A percentile compares a stretch with the other conserved stretches of the same genome.
Conservation (phyloP, 1,140 invertebrate genomes). For the Bicyclus anynana region DNA sequence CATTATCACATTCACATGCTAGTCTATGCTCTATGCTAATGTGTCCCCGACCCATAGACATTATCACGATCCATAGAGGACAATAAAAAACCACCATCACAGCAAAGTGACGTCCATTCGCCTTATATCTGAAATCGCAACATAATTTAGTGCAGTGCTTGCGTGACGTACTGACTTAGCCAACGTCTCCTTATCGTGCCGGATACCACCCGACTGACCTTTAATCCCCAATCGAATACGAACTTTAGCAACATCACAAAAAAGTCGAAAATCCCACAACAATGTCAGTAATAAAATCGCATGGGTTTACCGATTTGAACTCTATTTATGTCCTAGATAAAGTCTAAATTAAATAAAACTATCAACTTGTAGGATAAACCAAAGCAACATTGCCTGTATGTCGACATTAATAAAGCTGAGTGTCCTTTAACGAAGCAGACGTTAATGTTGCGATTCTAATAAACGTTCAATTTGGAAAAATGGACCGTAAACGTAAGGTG, state of each 20-base stretch:
- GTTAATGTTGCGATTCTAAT: conserved; percentile 66
- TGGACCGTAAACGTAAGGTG: conserved; percentile 41
- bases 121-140: conserved; percentile 67
- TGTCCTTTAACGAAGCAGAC: conserved; percentile 74
- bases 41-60: conserved; percentile 31
- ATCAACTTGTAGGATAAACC: conserved; percentile 41
- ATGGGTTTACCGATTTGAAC: conserved; percentile 37
- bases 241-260: conserved; percentile 37
- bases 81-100: conserved; percentile 49
- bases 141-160: conserved; percentile 71
- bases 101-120: conserved; percentile 41
- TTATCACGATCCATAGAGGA: conserved; percentile 49
- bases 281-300: conserved; percentile 16
- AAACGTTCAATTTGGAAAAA: conserved; percentile 35
- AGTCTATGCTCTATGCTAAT: conserved; percentile 37
- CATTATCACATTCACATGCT: background rate
- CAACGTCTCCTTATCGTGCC: conserved; percentile 69
- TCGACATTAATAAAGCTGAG: conserved; percentile 74
- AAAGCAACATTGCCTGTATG: conserved; percentile 70
- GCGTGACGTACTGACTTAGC: conserved; percentile 66
- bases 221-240: conserved; percentile 36
- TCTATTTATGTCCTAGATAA: conserved; percentile 41
- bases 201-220: conserved; percentile 56
- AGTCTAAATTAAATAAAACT: conserved; percentile 37
- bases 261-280: conserved; percentile 47